phyloP scores from a whole-genome alignment of 2,888 invertebrate species.

The Clusia tigrina region DNA sequence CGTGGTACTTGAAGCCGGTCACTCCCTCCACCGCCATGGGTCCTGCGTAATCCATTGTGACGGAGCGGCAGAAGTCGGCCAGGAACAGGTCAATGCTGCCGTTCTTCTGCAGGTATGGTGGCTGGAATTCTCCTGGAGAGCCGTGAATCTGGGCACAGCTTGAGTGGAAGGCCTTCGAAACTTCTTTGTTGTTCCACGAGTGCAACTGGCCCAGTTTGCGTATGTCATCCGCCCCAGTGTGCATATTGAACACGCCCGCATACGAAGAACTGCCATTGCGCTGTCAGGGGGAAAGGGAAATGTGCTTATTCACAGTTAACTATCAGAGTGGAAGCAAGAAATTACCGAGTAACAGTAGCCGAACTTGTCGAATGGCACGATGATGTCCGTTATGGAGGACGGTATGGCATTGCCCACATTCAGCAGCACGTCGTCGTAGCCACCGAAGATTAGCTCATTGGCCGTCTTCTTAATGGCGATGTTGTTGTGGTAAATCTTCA shows the following conservation, averaged over 20 bases:
- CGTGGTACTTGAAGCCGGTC: slow-evolving; percentile 72
- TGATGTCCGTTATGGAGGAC: slow-evolving; percentile 65
- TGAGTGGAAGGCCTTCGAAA: slow-evolving; percentile 65
- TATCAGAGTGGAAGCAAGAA: slow-evolving; percentile 41
- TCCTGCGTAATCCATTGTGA: slow-evolving; percentile 70
- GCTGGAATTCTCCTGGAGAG: slow-evolving; percentile 82
- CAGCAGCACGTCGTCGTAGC: slow-evolving; percentile 78
- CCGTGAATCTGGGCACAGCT: slow-evolving; percentile 72
- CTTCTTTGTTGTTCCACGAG: slow-evolving; percentile 75
- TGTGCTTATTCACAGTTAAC: no score
- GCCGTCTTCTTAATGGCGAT: slow-evolving; percentile 71
- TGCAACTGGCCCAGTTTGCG: slow-evolving; percentile 73
- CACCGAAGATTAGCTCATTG: slow-evolving; percentile 77
- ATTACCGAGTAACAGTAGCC: slow-evolving; percentile 81
- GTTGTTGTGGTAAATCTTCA: slow-evolving; percentile 68
- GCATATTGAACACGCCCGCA: slow-evolving; percentile 79
- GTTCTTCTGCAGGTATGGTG: slow-evolving; percentile 70
- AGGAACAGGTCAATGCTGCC: slow-evolving; percentile 72
- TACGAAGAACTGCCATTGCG: slow-evolving; percentile 77
- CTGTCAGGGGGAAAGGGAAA: no score
- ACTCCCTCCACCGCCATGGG: slow-evolving; percentile 70
- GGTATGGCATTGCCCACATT: slow-evolving; percentile 70
- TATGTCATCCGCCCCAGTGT: slow-evolving; percentile 73
- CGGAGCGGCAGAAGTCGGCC: slow-evolving; percentile 78
- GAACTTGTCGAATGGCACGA: slow-evolving; percentile 76